Evolutionary conservation across 2,888 invertebrate genomes (phyloP), one percentile per base, ranked within the genome.

Genomic region (Amphipyra tragopoginis): DNA sequence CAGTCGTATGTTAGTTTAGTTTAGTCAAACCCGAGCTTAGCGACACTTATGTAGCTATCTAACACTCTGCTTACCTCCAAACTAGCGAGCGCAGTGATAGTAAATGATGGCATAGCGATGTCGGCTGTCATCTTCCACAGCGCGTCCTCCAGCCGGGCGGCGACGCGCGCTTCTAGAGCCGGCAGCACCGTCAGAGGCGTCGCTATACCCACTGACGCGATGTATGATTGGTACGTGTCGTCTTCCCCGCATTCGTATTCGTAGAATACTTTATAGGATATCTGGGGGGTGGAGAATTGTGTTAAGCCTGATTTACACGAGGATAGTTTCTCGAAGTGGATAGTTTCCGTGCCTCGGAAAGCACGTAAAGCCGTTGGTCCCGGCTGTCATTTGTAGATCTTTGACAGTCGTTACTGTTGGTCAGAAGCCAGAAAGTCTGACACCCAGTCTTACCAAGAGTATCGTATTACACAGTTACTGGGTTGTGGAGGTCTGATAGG

Each of bases 81-180:
- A 13, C 89, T 88, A 3, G 94, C 95, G 0, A 85, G 75, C 0
- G 95, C 93, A 7, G 85, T 90, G 54, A 95, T 90, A 1, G 87
- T 87, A 62, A 93, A 95, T 0, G 92, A 88, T 0, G 95, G 95
- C 93, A 94, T 94, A 10, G 88, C 85, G 11, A 95, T 91, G 53
- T 93, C 90, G 0, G 94, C 93, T 0, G 88, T 80, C 86, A 95
- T 88, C 59, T 92, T 93, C 90, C 93, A 94, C 36, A 95, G 70
- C 0, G 92, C 84, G 65, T 91, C 94, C 40, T 95, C 94, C 0
- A 94, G 66, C 1, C 94, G 50, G 0, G 93, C 93, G 0, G 90
- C 75, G 0, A 91, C 91, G 0, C 86, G 68, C 0, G 91, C 89
- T 10, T 93, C 90, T 0, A 95, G 57, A 0, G 86, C 89, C 0